Conservation (phyloP, 2,888 invertebrate species). For the Lithophane semibrunnea region DNA sequence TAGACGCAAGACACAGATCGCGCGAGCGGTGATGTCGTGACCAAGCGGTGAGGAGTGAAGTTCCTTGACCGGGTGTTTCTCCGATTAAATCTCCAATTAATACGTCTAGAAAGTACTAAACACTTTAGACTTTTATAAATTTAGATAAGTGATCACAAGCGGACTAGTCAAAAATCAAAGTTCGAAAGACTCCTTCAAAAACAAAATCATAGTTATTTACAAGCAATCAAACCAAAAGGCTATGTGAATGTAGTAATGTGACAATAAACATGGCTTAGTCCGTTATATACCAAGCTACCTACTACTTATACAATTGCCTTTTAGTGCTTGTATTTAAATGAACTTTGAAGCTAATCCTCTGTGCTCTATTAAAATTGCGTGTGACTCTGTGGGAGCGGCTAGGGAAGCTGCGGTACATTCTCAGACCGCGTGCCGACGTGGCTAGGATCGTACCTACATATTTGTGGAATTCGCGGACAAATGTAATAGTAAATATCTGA, state of each 20-base stretch:
- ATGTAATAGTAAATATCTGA: slow-evolving; percentile 25
- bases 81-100: background rate
- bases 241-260: background rate
- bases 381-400: slow-evolving; percentile 43
- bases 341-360: slow-evolving; percentile 71
- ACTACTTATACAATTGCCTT: slow-evolving; percentile 61
- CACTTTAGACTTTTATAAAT: background rate
- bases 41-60: background rate
- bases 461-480: slow-evolving; percentile 58
- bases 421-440: slow-evolving; percentile 46
- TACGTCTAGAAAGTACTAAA: background rate
- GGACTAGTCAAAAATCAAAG: background rate
- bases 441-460: slow-evolving; percentile 49
- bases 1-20: too few relatives aligned
- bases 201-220: background rate
- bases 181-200: background rate
- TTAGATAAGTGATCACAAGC: background rate
- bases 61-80: background rate
- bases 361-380: slow-evolving; percentile 71
- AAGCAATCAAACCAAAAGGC: background rate
- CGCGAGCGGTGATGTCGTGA: too few relatives aligned
- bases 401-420: slow-evolving; percentile 51
- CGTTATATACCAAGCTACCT: slow-evolving; percentile 34
- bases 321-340: slow-evolving; percentile 72
- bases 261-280: slow-evolving; percentile 57